Conservation (phyloP, 2,113 vertebrate species). For the Motacilla tschutschensis region DNA sequence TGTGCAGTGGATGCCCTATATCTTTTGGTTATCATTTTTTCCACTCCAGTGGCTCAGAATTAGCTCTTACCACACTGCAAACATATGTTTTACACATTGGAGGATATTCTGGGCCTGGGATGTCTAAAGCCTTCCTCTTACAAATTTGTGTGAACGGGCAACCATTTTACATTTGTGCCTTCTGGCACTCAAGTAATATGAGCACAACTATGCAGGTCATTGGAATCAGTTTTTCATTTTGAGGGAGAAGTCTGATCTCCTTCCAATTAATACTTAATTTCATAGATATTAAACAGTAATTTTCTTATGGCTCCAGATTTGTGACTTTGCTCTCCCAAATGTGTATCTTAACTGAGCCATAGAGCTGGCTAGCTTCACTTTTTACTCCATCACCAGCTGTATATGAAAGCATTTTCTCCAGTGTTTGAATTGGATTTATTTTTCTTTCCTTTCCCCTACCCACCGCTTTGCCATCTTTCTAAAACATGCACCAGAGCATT, state of each 20-base stretch:
- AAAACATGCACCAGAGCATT: not conserved
- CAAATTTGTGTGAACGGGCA: not conserved
- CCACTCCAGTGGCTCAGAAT: not conserved
- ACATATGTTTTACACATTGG: not conserved
- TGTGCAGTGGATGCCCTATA: not conserved
- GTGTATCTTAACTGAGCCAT: not conserved
- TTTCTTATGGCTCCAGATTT: not conserved
- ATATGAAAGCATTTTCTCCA: not conserved
- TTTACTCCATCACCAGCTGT: not conserved
- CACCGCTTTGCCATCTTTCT: not conserved
- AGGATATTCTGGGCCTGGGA: not conserved
- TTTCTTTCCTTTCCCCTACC: not conserved
- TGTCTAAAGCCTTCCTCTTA: not conserved
- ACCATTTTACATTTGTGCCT: not conserved
- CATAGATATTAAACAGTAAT: not conserved
- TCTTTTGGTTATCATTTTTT: not conserved
- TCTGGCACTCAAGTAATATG: not conserved
- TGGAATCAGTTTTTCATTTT: not conserved
- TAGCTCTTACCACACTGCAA: not conserved
- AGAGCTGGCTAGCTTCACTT: not conserved
- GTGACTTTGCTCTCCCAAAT: not conserved
- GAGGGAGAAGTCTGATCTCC: not conserved
- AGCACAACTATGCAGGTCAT: not conserved
- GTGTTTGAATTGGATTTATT: not conserved
- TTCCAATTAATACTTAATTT: slow-evolving; percentile 16